Percentiles rank a stretch among this genome's conserved stretches.
phyloP scores from a whole-genome alignment of 2,888 invertebrate species.

The Drosophila mercatorum region DNA sequence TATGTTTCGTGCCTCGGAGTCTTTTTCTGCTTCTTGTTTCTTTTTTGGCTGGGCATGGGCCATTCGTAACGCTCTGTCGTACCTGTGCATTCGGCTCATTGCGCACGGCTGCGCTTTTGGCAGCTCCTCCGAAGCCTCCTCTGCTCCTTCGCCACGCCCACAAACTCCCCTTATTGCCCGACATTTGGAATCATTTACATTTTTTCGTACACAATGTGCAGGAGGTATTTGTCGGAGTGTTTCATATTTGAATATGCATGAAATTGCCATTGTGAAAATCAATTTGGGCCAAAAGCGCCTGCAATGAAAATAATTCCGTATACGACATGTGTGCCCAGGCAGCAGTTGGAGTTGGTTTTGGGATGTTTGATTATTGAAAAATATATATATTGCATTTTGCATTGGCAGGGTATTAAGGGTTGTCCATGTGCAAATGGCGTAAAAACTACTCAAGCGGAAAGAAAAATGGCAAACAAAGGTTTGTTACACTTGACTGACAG shows the following conservation, averaged over 20 bases:
- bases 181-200: conserved; percentile 62
- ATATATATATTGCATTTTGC: conserved; percentile 36
- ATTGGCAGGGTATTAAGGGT: conserved; percentile 44
- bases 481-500: neutral
- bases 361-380: conserved; percentile 20
- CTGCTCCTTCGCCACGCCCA: neutral
- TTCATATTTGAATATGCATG: conserved; percentile 64
- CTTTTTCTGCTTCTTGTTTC: conserved; percentile 1
- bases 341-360: neutral
- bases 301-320: conserved; percentile 43
- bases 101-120: conserved; percentile 77
- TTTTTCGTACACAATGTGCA: conserved; percentile 40
- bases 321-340: conserved; percentile 40
- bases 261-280: conserved; percentile 61
- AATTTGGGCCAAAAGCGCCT: conserved; percentile 49
- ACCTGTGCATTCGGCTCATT: conserved; percentile 74
- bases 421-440: conserved; percentile 35
- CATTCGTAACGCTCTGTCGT: conserved; percentile 46
- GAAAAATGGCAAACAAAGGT: neutral
- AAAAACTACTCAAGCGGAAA: conserved; percentile 38
- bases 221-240: conserved; percentile 27
- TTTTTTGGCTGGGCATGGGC: conserved; percentile 14
- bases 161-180: conserved; percentile 17
- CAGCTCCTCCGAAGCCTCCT: conserved; percentile 23
- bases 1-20: conserved; percentile 48